phyloP scores from a whole-genome alignment of 2,113 vertebrate species.

The Pedionomus torquatus region DNA sequence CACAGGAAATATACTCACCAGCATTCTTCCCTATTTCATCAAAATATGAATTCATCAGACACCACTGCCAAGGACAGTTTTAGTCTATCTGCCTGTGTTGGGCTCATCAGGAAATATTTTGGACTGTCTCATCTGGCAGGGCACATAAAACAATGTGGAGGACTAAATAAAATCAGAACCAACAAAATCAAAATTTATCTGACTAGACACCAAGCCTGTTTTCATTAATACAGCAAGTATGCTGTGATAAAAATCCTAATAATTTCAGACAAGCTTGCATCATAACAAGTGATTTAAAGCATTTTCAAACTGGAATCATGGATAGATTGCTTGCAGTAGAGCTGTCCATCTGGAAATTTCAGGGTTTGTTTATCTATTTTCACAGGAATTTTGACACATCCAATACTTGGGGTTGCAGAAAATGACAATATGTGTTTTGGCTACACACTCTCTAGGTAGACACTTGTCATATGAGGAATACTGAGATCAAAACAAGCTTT shows the following conservation, averaged over 20 bases:
- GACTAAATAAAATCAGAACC: not conserved
- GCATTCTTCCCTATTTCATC: not conserved
- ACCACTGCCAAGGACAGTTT: not conserved
- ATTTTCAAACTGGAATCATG: not conserved
- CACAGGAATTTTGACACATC: not conserved
- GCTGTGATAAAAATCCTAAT: not conserved
- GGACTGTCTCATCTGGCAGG: not conserved
- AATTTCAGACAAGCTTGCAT: not conserved
- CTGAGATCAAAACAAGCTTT: conserved; percentile 15
- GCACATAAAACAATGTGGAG: not conserved
- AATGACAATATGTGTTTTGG: conserved; percentile 1
- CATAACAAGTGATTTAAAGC: not conserved
- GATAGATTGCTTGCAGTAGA: not conserved
- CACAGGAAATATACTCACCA: not conserved
- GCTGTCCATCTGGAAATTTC: conserved; percentile 20
- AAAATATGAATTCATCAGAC: not conserved
- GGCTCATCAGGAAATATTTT: not conserved
- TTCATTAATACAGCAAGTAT: not conserved
- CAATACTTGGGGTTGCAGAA: not conserved
- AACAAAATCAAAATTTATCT: not conserved
- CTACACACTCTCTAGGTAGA: not conserved
- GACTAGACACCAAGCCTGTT: not conserved
- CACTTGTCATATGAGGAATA: conserved; percentile 27
- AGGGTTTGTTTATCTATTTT: conserved; percentile 19
- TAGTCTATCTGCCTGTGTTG: not conserved